Evolutionary conservation across 2,797 vertebrate genomes (phyloP).

Genomic region (Buceros bicornis): DNA sequence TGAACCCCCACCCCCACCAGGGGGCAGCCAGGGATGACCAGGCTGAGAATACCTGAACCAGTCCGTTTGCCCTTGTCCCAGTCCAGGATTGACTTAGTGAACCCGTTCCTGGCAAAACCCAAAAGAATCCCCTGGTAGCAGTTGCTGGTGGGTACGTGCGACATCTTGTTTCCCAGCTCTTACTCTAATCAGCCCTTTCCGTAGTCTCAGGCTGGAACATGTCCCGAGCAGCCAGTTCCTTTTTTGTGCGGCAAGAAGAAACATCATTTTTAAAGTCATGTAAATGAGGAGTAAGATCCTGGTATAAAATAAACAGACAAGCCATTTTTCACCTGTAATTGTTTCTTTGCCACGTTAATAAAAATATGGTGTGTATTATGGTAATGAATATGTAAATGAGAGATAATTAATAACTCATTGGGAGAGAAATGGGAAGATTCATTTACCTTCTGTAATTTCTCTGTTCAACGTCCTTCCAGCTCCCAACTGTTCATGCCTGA

Average conservation of each 20-base stretch:
- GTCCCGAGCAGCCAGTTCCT: background rate
- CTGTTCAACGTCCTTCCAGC: background rate
- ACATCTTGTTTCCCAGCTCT: background rate
- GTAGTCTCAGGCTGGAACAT: background rate
- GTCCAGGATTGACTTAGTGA: background rate
- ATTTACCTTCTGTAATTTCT: slow-evolving; percentile 8
- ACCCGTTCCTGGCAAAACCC: background rate
- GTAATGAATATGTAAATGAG: slow-evolving; percentile 66
- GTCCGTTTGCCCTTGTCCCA: background rate
- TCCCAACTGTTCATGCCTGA: background rate
- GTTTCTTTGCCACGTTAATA: slow-evolving; percentile 56
- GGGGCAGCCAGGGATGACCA: background rate
- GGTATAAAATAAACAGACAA: slow-evolving; percentile 20
- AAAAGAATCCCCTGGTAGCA: background rate
- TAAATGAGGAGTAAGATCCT: slow-evolving; percentile 27
- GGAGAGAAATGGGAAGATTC: slow-evolving; percentile 27
- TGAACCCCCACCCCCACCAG: background rate
- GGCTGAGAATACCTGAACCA: background rate
- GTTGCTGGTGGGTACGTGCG: background rate
- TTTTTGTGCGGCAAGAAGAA: background rate
- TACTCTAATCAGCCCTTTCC: background rate
- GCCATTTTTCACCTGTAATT: slow-evolving; percentile 59
- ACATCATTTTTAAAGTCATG: background rate
- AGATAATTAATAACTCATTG: slow-evolving; percentile 53
- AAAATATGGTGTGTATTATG: slow-evolving; percentile 18